These are phyloP conservation scores for Schlechtendalia chinensis DNA, from an alignment of 1,140 invertebrate species.

Conservation along the genomic window DNA sequence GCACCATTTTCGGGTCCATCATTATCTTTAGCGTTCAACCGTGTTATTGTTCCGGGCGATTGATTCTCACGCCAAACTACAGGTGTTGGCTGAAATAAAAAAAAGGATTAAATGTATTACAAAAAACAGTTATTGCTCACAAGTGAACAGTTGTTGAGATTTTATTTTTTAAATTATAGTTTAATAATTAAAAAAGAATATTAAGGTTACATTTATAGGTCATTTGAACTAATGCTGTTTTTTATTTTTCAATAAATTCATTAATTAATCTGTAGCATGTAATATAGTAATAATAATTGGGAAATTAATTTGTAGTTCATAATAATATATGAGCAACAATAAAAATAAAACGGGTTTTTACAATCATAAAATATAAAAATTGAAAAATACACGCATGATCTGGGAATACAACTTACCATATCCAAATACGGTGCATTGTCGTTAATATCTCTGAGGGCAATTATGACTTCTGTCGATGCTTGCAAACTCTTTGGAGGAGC, in stretches of 20 bases:
- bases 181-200: not conserved
- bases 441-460: slow-evolving; percentile 80
- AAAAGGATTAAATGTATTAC: slow-evolving; percentile 19
- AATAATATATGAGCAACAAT: no score
- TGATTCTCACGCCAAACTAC: slow-evolving; percentile 82
- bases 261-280: not conserved
- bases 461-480: slow-evolving; percentile 68
- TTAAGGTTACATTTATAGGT: not conserved
- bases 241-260: not conserved
- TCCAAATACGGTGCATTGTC: slow-evolving; percentile 85
- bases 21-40: slow-evolving; percentile 74
- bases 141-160: not conserved
- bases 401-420: slow-evolving; percentile 61
- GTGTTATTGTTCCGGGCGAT: slow-evolving; percentile 66
- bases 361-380: no score
- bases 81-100: slow-evolving; percentile 62
- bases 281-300: not conserved
- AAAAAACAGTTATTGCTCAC: not conserved
- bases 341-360: no score
- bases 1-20: slow-evolving; percentile 76
- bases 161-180: not conserved
- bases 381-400: no score
- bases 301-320: not conserved
- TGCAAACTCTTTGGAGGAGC: slow-evolving; percentile 61
- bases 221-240: not conserved